These are phyloP conservation scores for Leucophenga varia DNA, from an alignment of 1,140 invertebrate genomes.

Conservation along the genomic window DNA sequence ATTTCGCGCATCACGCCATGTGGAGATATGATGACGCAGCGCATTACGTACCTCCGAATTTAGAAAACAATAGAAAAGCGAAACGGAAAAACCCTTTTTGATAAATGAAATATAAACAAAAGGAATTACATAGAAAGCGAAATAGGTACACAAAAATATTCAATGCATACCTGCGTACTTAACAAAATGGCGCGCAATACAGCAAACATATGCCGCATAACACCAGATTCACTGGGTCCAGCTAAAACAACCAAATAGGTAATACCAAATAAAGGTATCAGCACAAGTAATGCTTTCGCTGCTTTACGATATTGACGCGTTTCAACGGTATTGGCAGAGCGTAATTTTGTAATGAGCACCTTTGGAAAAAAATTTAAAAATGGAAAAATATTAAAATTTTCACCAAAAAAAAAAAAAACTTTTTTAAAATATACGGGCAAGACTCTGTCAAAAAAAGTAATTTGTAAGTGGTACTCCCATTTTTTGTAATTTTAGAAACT, in stretches of 20 bases:
- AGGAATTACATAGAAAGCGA: background rate
- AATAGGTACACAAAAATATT: slow-evolving; percentile 7
- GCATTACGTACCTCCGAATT: slow-evolving; percentile 89
- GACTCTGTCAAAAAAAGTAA: slow-evolving; percentile 3
- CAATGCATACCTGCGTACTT: slow-evolving; percentile 66
- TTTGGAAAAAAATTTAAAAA: slow-evolving; percentile 55
- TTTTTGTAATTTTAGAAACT: too few species aligned
- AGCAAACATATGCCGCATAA: slow-evolving; percentile 65
- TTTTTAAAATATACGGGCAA: too few species aligned
- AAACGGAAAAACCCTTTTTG: slow-evolving; percentile 73
- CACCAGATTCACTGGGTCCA: slow-evolving; percentile 68
- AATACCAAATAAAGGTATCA: slow-evolving; percentile 84
- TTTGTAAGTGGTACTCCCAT: too few species aligned
- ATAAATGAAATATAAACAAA: slow-evolving; percentile 10
- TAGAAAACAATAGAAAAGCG: slow-evolving; percentile 88
- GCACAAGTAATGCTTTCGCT: slow-evolving; percentile 81
- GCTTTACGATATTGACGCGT: slow-evolving; percentile 88
- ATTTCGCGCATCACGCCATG: slow-evolving; percentile 72
- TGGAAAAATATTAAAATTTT: too few species aligned
- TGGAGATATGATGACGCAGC: slow-evolving; percentile 74
- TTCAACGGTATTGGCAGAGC: slow-evolving; percentile 82
- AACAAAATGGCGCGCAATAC: slow-evolving; percentile 71
- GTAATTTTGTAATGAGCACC: slow-evolving; percentile 89
- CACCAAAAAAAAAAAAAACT: too few species aligned
- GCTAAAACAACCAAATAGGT: slow-evolving; percentile 81